Base-by-base conservation (phyloP, 2,888 invertebrate species). In the Tipula confusa region DNA sequence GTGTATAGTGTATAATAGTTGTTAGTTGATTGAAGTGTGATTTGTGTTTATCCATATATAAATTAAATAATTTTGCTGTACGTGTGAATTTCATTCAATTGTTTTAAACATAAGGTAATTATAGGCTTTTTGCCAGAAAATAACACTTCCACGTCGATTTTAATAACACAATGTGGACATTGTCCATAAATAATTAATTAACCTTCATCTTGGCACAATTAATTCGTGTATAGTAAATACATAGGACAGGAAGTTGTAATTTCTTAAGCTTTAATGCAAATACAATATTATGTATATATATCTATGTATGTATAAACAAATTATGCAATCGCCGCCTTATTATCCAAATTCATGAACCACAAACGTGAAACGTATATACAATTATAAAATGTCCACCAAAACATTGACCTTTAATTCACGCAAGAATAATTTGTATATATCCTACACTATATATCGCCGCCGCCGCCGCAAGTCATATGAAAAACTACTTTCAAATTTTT, bases 281-380 rank as follows among this genome's bases (percentile, higher is more conserved):
- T 43, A 43, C n/a, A n/a, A n/a, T n/a, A n/a, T n/a, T n/a, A n/a
- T n/a, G n/a, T n/a, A n/a, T n/a, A n/a, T n/a, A n/a, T n/a, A n/a
- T n/a, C n/a, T n/a, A 15, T 43, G 9, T 9, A 36, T 64, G 24
- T 43, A 43, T 7, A 64, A 24, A 64, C 64, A 24, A 24, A 64
- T 64, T 64, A 64, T 64, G 64, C 64, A 64, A 64, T 64, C 64
- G 24, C 64, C 64, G 11, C 24, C 64, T 2, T 64, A 64, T 64
- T 64, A 64, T 64, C 64, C 64, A 64, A 64, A 64, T 64, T 64
- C 64, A 64, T 64, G 64, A 64, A 64, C 64, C 64, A 64, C 24
- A 64, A 64, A 43, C 15, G 43, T 15, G 15, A 43, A 43, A 43
- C 43, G 43, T 6, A n/a, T n/a, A n/a, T n/a, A 64, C 9, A 64